phyloP scores from a whole-genome alignment of 2,113 vertebrate species.

The rat (Rattus norvegicus) region GRCr8 NC_086024.1:33485501-33486000 shows the following conservation, averaged over 20 bases:
- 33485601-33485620: background rate
- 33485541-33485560: background rate
- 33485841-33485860: background rate
- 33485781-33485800: background rate
- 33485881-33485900: background rate
- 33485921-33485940: background rate
- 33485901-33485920: background rate
- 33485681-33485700: background rate
- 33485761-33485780: background rate
- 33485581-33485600: background rate
- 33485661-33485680: background rate
- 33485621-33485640: background rate
- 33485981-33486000: background rate
- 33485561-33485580: background rate
- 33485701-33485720: background rate
- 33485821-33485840: background rate
- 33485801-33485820: background rate
- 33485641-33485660: background rate
- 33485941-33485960: background rate
- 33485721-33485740: background rate
- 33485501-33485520: background rate
- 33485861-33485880: background rate
- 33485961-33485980: background rate
- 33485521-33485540: background rate
- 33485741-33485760: background rate